phyloP scores from a whole-genome alignment of 2,888 invertebrate species.

The Dorcus hopei region DNA sequence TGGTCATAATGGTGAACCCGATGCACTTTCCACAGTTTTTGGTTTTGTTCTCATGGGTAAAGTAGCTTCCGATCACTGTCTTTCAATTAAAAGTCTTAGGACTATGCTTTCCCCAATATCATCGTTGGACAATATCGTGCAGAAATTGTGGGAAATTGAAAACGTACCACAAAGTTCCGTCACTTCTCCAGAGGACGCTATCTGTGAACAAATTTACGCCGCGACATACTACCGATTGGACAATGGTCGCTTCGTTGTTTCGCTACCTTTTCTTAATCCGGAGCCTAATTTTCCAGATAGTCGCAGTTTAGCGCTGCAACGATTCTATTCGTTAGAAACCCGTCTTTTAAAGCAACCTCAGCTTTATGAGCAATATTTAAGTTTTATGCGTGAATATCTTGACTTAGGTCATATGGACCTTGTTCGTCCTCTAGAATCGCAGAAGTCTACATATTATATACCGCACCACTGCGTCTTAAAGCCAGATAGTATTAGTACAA shows the following conservation, averaged over 20 bases:
- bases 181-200: neutral
- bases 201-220: neutral
- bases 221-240: neutral
- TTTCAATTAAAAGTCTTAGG: too few species aligned
- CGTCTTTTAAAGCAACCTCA: neutral
- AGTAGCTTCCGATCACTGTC: neutral
- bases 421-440: neutral
- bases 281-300: neutral
- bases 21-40: neutral
- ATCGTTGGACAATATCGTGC: neutral
- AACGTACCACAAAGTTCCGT: neutral
- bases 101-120: neutral
- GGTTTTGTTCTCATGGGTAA: neutral
- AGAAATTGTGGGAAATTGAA: neutral
- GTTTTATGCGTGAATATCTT: neutral
- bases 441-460: neutral
- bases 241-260: neutral
- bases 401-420: neutral
- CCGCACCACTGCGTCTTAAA: neutral
- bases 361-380: neutral
- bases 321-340: neutral
- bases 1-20: neutral
- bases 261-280: neutral
- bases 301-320: neutral
- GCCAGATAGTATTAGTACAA: conserved; percentile 4